Evolutionary conservation across 2,888 invertebrate species (phyloP).

Genomic region (Andrena flavipes): DNA sequence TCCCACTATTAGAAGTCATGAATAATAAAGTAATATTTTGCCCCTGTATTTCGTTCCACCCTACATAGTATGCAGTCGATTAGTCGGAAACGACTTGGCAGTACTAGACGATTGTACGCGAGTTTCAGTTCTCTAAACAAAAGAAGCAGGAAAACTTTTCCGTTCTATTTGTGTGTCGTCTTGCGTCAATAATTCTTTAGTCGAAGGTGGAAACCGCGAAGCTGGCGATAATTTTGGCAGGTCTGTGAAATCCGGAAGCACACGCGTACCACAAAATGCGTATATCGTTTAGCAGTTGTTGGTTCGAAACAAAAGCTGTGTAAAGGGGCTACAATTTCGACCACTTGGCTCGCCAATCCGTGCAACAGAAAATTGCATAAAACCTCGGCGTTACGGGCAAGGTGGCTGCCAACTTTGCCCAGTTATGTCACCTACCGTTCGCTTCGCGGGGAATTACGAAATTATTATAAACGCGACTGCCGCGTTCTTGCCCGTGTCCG

Average conservation of each 20-base stretch:
- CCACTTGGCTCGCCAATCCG: constrained; percentile 65
- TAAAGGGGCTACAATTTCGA: constrained; percentile 46
- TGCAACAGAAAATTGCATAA: constrained; percentile 78
- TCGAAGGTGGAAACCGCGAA: not conserved
- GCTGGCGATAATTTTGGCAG: constrained; percentile 59
- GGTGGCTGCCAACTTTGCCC: constrained; percentile 74
- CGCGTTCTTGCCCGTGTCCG: not conserved
- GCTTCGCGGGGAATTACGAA: constrained; percentile 56
- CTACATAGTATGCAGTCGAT: not conserved
- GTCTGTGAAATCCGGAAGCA: constrained; percentile 65
- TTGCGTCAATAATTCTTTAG: constrained; percentile 21
- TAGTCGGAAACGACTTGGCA: no score
- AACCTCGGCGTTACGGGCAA: constrained; percentile 58
- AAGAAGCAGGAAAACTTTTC: not conserved
- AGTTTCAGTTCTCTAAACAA: not conserved
- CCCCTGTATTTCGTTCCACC: no score
- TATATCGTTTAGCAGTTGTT: not conserved
- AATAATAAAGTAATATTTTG: no score
- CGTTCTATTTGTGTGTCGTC: constrained; percentile 13
- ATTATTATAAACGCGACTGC: constrained; percentile 33
- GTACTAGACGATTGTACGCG: no score
- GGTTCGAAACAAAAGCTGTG: constrained; percentile 11
- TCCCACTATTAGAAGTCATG: no score
- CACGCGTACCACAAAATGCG: not conserved
- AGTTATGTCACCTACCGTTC: constrained; percentile 72